phyloP scores from a whole-genome alignment of 2,797 vertebrate genomes.

The Chelon auratus region DNA sequence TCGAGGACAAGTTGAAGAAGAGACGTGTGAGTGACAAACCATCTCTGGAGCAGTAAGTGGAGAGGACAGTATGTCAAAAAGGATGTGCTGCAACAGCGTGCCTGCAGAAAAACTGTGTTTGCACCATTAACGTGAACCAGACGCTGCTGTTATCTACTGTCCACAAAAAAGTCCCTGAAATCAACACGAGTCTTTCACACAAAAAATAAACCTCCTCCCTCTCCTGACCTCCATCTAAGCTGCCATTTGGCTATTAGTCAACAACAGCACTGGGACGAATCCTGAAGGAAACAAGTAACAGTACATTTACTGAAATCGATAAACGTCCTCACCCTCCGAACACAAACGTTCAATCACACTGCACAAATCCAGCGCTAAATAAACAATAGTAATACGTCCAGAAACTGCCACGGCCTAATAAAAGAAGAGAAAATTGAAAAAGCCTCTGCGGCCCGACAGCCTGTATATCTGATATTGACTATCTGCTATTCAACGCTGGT shows the following conservation, averaged over 20 bases:
- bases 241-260: slow-evolving; percentile 3
- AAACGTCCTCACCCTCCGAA: slow-evolving; percentile 17
- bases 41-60: background rate
- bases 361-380: slow-evolving; percentile 21
- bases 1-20: slow-evolving; percentile 8
- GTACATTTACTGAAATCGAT: slow-evolving; percentile 60
- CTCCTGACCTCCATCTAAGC: background rate
- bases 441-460: slow-evolving; percentile 9
- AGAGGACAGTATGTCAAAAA: slow-evolving; percentile 13
- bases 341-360: slow-evolving; percentile 41
- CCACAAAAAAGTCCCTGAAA: slow-evolving; percentile 21
- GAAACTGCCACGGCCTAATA: slow-evolving; percentile 16
- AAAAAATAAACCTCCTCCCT: too few relatives aligned
- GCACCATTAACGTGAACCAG: slow-evolving; percentile 21
- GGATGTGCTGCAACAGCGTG: slow-evolving; percentile 12
- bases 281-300: slow-evolving; percentile 27
- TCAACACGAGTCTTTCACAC: slow-evolving; percentile 2
- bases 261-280: slow-evolving; percentile 33
- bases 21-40: background rate
- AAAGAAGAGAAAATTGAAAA: slow-evolving; percentile 45
- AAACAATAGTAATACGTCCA: slow-evolving; percentile 25
- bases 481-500: slow-evolving; percentile 38
- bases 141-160: slow-evolving; percentile 12
- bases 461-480: slow-evolving; percentile 58
- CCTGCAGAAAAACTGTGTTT: slow-evolving; percentile 16